These are phyloP conservation scores for Antheraea assamensis DNA, from an alignment of 2,888 invertebrate species.

Conservation along the genomic window DNA sequence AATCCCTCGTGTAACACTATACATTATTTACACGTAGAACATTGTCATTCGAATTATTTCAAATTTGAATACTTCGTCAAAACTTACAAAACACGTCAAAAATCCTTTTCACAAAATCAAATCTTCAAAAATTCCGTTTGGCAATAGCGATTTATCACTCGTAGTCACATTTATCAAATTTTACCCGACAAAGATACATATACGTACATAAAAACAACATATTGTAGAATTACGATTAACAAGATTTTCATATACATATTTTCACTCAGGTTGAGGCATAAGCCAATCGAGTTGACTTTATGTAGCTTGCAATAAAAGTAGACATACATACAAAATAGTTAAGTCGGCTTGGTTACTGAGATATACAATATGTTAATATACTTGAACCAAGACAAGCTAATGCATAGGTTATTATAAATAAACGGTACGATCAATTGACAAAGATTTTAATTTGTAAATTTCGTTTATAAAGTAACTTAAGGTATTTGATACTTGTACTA, in stretches of 20 bases:
- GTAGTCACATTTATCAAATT: background rate
- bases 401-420: background rate
- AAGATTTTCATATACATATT: background rate
- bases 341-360: background rate
- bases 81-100: conserved; percentile 47
- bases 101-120: conserved; percentile 42
- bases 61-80: conserved; percentile 31
- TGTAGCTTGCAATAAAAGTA: background rate
- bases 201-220: background rate
- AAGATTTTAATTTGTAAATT: background rate
- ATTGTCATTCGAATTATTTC: conserved; percentile 24
- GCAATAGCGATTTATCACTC: conserved; percentile 33
- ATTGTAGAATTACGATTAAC: too few relatives aligned
- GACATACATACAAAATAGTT: background rate
- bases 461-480: background rate
- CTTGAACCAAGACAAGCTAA: background rate
- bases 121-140: conserved; percentile 48
- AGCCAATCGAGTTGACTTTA: background rate
- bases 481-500: background rate
- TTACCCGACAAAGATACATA: background rate
- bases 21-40: conserved; percentile 61
- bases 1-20: conserved; percentile 47
- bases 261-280: background rate
- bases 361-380: background rate
- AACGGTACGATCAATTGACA: background rate